These are phyloP conservation scores for Distichodus sexfasciatus DNA, from an alignment of 2,797 vertebrate genomes.

Conservation along the genomic window DNA sequence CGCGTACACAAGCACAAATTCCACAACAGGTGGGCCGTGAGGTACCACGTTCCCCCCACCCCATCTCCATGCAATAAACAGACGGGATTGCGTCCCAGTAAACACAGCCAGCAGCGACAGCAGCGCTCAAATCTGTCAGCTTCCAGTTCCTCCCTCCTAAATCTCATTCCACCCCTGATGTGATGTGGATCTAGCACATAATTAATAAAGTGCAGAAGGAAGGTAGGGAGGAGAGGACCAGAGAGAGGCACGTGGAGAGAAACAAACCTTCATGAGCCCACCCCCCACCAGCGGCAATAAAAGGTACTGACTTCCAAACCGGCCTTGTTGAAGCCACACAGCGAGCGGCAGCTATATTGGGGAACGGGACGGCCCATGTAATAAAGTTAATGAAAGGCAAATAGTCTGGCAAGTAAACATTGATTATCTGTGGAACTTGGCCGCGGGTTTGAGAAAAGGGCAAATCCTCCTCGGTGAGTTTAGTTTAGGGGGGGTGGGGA, in stretches of 20 bases:
- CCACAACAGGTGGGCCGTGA: conserved; percentile 53
- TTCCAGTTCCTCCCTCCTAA: not conserved
- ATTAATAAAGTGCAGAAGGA: conserved; percentile 21
- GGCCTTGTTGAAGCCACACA: conserved; percentile 50
- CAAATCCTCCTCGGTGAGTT: conserved; percentile 6
- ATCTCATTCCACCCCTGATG: not conserved
- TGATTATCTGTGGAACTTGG: conserved; percentile 13
- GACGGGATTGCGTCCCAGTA: not conserved
- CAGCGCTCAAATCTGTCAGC: not conserved
- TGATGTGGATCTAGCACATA: not conserved
- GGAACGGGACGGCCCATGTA: conserved; percentile 25
- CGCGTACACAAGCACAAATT: not conserved
- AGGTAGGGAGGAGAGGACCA: not conserved
- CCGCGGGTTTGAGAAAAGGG: conserved; percentile 5
- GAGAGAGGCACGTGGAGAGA: conserved; percentile 2
- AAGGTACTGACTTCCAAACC: too few species aligned
- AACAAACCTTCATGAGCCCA: conserved; percentile 39
- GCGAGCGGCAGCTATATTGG: conserved; percentile 15
- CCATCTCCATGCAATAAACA: not conserved
- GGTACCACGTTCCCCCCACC: conserved; percentile 16
- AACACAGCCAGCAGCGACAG: not conserved
- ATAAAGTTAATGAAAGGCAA: conserved; percentile 49
- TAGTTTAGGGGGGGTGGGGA: not conserved
- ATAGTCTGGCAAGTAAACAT: conserved; percentile 34
- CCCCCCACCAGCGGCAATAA: too few species aligned